Evolutionary conservation across 2,797 vertebrate genomes (phyloP), one percentile per base, ranked within the genome.

Genomic region (Notoglanidium macrostoma): DNA sequence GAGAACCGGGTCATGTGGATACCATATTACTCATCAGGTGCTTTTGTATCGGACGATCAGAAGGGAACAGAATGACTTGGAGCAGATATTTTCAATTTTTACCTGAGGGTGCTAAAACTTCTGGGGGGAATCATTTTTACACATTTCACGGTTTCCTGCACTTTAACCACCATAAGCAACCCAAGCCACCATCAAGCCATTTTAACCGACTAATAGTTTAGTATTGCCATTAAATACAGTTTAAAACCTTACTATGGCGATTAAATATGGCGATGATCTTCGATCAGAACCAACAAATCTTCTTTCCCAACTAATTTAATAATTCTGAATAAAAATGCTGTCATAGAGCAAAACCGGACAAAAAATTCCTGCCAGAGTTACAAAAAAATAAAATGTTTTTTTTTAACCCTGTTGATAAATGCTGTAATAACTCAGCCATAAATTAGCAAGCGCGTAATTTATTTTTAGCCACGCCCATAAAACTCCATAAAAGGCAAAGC

Each of bases 21-120:
- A 40, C 82, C 11, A 12, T 87, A 83, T 91, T 89, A 83, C 89
- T 91, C 89, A 91, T 89, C 73, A 9, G 90, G 90, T 88, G 55
- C 73, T 91, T 89, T 76, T 15, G 15, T 83, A 59, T 76, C 51
- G 61, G 59, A 87, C 55, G 19, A 32, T 49, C 23, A 85, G 49
- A 80, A 46, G 7, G 57, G 54, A 85, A 46, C 40, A 51, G 63
- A 80, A 88, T 89, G 87, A 87, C 87, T 85, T 46, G 26, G 11
- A n/a, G 35, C 8, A 19, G 57, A 85, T 80, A 80, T 80, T 80
- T 55, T 21, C 74, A 29, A 78, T 61, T 61, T 80, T 44, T 79
- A 79, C 5, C 54, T 40, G 5, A 61, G 8, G n/a, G 74, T n/a
- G 6, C 5, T 9, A 29, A 29, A 32, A 55, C 7, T 5, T 78